Percentiles rank a stretch among this genome's conserved stretches.
These are phyloP conservation scores for Phalacrocorax pelagicus DNA, from an alignment of 2,113 vertebrate species.

Conservation along the genomic window DNA sequence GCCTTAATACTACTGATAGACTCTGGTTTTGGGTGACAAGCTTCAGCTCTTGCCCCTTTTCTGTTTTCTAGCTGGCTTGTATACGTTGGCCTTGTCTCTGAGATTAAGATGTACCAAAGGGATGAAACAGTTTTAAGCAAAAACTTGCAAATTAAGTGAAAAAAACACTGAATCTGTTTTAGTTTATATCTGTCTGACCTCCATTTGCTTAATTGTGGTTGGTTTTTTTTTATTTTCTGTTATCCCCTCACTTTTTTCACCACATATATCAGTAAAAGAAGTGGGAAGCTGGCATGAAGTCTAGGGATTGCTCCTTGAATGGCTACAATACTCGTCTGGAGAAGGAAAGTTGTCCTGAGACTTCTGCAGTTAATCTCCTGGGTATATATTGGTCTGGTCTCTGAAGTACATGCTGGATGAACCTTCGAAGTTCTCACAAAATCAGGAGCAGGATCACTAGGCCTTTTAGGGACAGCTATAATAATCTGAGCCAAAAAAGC, in stretches of 20 bases:
- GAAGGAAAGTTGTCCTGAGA: not conserved
- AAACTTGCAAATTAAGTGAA: not conserved
- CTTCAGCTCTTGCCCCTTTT: not conserved
- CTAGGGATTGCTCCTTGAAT: not conserved
- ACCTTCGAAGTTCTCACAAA: not conserved
- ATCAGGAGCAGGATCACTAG: not conserved
- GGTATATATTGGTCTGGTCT: not conserved
- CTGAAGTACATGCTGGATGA: not conserved
- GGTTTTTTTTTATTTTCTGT: not conserved
- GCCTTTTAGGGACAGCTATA: not conserved
- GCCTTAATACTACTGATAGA: not conserved
- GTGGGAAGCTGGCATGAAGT: not conserved
- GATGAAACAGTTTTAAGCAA: not conserved
- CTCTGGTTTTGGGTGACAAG: not conserved
- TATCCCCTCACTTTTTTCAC: not conserved
- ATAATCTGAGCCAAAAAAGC: not conserved
- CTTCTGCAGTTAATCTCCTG: not conserved
- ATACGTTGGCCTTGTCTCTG: not conserved
- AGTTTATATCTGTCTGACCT: not conserved
- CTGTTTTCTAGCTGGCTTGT: not conserved
- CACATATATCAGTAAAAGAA: not conserved
- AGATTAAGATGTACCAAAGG: not conserved
- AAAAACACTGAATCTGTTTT: not conserved
- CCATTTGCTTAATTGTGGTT: not conserved
- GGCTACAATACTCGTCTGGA: not conserved